Evolutionary conservation across 1,140 invertebrate species (phyloP).

Genomic region (Drosophila guanche): DNA sequence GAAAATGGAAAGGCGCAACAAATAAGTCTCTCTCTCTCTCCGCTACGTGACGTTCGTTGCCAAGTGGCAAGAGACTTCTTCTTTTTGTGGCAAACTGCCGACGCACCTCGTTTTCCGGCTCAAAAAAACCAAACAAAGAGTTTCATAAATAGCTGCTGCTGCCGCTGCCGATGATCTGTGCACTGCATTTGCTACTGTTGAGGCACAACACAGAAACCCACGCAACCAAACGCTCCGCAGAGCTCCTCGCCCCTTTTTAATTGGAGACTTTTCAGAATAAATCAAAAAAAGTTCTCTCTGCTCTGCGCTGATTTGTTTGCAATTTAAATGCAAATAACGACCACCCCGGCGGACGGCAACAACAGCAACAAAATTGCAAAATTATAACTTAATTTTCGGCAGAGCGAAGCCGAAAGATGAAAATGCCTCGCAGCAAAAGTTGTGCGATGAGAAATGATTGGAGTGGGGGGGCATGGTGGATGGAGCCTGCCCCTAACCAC

Average conservation of each 20-base stretch:
- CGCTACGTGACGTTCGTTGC: constrained; percentile 77
- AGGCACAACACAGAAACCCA: neutral
- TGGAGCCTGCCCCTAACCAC: constrained; percentile 25
- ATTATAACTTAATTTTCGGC: constrained; percentile 80
- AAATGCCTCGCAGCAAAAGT: constrained; percentile 56
- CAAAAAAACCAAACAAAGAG: constrained; percentile 18
- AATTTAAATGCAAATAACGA: constrained; percentile 81
- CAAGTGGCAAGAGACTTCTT: constrained; percentile 53
- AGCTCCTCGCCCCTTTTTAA: constrained; percentile 57
- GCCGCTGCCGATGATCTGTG: too few species aligned
- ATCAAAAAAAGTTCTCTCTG: constrained; percentile 45
- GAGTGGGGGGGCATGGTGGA: neutral
- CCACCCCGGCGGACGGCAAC: constrained; percentile 56
- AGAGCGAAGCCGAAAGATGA: constrained; percentile 48
- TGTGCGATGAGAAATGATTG: constrained; percentile 34
- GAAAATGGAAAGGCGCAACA: constrained; percentile 77
- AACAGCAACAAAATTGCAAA: constrained; percentile 43
- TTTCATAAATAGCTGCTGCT: too few species aligned
- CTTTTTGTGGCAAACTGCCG: constrained; percentile 61
- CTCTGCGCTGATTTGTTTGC: constrained; percentile 71
- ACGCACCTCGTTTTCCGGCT: constrained; percentile 79
- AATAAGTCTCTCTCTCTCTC: constrained; percentile 57
- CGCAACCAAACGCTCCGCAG: too few species aligned
- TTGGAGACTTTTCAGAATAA: constrained; percentile 72
- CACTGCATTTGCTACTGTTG: too few species aligned